Base-by-base conservation (phyloP, 2,113 vertebrate species). In the Eleginops maclovinus region DNA sequence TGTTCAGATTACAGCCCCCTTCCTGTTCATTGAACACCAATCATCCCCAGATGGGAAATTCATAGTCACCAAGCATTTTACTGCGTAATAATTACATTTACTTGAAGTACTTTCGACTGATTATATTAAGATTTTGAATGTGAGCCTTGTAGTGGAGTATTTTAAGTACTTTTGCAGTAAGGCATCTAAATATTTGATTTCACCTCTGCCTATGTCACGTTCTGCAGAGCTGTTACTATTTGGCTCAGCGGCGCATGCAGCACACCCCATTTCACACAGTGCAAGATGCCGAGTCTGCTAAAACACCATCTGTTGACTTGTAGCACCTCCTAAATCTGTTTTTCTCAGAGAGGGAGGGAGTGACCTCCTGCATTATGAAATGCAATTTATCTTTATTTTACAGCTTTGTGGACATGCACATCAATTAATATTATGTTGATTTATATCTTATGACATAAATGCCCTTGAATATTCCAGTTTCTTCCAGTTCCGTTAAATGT, bases 291-390 rank as follows among this genome's bases (percentile, higher is more conserved):
- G 19, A 17, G 9, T 47, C 9, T 13, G 61, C 61, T 31, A 31
- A 75, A 66, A 15, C 50, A 56, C 49, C 72, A 55, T 63, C 54
- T 76, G 55, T 53, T 77, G 47, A 36, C 49, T 19, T 14, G 9
- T 62, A 16, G 17, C 13, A 54, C 40, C 40, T 46, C 60, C 16
- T 17, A 11, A 36, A 19, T 50, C 72, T 55, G 40, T 46, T 6
- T 43, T 53, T 12, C n/a, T 6, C 15, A 6, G 19, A 10, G 24
- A 24, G 1, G 59, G 21, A 44, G 11, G 36, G n/a, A 15, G 3
- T 40, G 51, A 62, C 26, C 54, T 44, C 7, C 53, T 44, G 60
- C 62, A 31, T 19, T 31, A 22, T 12, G 17, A n/a, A 31, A 28
- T 5, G 16, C 17, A 43, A 63, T 63, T 17, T 5, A 19, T 19